Evolutionary conservation across 2,888 invertebrate genomes (phyloP), one percentile per base, ranked within the genome.

Genomic region (Morinoia aosen): DNA sequence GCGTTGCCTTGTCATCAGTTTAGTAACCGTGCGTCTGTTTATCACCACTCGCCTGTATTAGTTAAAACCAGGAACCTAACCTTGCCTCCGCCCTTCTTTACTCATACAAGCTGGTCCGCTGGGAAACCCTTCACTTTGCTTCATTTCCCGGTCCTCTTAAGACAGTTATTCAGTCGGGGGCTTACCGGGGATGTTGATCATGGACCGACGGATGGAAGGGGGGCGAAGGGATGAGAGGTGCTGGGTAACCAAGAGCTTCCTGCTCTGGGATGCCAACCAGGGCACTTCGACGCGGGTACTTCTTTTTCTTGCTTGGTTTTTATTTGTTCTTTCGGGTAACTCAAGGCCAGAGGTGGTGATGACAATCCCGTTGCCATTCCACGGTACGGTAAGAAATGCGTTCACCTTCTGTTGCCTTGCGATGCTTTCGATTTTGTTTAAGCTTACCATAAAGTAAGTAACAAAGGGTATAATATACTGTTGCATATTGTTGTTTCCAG

Each of bases 181-280:
- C 25, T 33, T 25, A 19, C 16, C 76, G 8, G 76, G 76, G 0
- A 25, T 33, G 25, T 76, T 61, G 25, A 33, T 76, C 25, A 33
- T 10, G 76, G 76, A 33, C 5, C 3, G 33, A 33, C 76, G 76
- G 16, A 76, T 3, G 76, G 76, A 33, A 25, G 25, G 76, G 33
- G 76, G 10, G 19, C 25, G 2, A 76, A 7, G 19, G 76, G 25
- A 16, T 33, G 25, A 76, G 25, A 33, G 58, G 76, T 76, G 76
- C 25, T 76, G 33, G 76, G 76, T 76, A 33, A 76, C 76, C 76
- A 76, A 76, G 76, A 33, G 76, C 76, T 76, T 76, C 76, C 76
- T 76, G 76, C 25, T 76, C 76, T 76, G 76, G 76, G 76, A 76
- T 76, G 76, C 76, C 76, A 76, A 76, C 76, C 76, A 76, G 76